phyloP scores from a whole-genome alignment of 2,113 vertebrate species.

The Illadopsis cleaveri region DNA sequence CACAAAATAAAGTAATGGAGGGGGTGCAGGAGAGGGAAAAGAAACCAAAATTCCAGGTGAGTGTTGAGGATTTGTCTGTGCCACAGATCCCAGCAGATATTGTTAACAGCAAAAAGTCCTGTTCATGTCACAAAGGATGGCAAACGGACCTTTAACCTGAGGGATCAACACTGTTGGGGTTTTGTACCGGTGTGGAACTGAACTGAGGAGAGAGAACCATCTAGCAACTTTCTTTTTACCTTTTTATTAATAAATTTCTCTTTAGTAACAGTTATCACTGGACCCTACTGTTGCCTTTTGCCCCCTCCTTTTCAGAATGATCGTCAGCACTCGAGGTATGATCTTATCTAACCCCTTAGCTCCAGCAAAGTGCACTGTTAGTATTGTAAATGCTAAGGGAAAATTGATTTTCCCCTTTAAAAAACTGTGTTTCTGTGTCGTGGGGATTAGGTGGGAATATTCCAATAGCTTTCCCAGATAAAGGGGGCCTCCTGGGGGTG shows the following conservation, averaged over 20 bases:
- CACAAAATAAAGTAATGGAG: not conserved
- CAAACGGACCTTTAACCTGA: not conserved
- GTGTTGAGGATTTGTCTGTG: not conserved
- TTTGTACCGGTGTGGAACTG: not conserved
- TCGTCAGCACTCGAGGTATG: not conserved
- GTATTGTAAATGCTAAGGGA: constrained; percentile 9
- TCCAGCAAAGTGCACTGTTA: not conserved
- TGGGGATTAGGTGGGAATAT: constrained; percentile 40
- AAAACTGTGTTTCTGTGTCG: not conserved
- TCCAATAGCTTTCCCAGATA: constrained; percentile 1
- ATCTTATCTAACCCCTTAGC: not conserved
- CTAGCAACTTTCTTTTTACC: not conserved
- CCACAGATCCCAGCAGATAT: not conserved
- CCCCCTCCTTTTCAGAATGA: not conserved
- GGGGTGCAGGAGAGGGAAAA: not conserved
- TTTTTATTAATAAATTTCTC: not conserved
- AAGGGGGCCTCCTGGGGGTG: not conserved
- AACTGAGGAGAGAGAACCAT: not conserved
- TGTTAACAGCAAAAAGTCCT: not conserved
- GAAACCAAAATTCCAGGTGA: not conserved
- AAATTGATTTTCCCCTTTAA: constrained; percentile 34
- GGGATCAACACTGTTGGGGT: not conserved
- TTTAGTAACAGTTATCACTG: not conserved
- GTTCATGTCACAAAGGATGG: not conserved
- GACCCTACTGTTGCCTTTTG: not conserved